Evolutionary conservation across 2,113 vertebrate genomes (phyloP).

Genomic region (Cranoglanis bouderius): DNA sequence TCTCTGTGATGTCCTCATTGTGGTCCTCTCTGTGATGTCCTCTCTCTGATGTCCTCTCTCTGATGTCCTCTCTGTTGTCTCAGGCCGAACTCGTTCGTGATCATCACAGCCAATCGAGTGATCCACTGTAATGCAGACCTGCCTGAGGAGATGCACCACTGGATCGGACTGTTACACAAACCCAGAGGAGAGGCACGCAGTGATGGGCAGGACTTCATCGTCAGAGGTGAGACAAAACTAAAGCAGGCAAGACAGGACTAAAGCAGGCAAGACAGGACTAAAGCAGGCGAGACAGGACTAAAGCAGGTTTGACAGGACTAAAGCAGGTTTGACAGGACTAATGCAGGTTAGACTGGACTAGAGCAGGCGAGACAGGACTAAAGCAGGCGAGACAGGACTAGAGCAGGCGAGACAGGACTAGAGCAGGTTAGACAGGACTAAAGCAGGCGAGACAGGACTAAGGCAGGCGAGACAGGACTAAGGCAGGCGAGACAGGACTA

Average conservation of each 20-base stretch:
- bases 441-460: slow-evolving; percentile 70
- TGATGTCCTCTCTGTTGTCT: background rate
- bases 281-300: too few species aligned
- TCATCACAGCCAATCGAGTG: slow-evolving; percentile 90
- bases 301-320: background rate
- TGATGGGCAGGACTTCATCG: slow-evolving; percentile 88
- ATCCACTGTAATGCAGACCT: slow-evolving; percentile 92
- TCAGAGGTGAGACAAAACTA: slow-evolving; percentile 75
- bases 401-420: too few species aligned
- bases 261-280: background rate
- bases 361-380: too few species aligned
- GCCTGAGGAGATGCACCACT: slow-evolving; percentile 93
- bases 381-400: too few species aligned
- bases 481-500: too few species aligned
- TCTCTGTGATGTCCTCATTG: background rate
- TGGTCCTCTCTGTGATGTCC: background rate
- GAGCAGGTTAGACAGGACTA: background rate
- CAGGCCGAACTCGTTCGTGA: slow-evolving; percentile 91
- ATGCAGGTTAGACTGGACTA: too few species aligned
- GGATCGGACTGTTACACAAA: slow-evolving; percentile 91
- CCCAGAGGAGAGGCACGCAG: slow-evolving; percentile 87
- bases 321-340: background rate
- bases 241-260: background rate
- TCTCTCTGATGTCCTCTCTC: background rate
- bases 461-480: too few species aligned